These are phyloP conservation scores for Drosophila kurseongensis DNA, from an alignment of 1,140 invertebrate genomes.

Conservation along the genomic window DNA sequence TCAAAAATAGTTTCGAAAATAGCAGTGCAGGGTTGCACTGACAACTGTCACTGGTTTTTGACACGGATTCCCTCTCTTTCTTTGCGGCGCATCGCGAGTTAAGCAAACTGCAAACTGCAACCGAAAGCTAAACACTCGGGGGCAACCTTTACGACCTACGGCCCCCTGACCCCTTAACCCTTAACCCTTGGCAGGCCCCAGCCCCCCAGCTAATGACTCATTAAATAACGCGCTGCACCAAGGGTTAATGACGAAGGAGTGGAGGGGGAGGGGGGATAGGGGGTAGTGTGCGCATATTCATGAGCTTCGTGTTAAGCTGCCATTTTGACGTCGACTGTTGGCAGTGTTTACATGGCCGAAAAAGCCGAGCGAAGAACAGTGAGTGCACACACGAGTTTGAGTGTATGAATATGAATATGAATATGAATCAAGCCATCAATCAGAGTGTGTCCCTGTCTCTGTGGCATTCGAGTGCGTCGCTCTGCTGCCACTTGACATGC, in stretches of 20 bases:
- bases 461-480: slow-evolving; percentile 32
- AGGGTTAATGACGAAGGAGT: slow-evolving; percentile 19
- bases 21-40: slow-evolving; percentile 32
- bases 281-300: slow-evolving; percentile 69
- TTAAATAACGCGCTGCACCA: slow-evolving; percentile 70
- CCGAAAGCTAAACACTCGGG: slow-evolving; percentile 48
- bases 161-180: background rate
- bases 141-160: slow-evolving; percentile 46
- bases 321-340: slow-evolving; percentile 73
- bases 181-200: background rate
- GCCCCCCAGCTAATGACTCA: slow-evolving; percentile 68
- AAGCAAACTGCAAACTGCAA: slow-evolving; percentile 37
- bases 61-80: slow-evolving; percentile 52
- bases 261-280: no score
- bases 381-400: slow-evolving; percentile 52
- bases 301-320: slow-evolving; percentile 82
- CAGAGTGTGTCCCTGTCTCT: slow-evolving; percentile 47
- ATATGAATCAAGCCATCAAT: slow-evolving; percentile 71
- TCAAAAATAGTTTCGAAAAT: no score
- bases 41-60: slow-evolving; percentile 76
- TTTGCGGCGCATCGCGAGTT: slow-evolving; percentile 16
- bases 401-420: slow-evolving; percentile 57
- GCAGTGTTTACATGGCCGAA: slow-evolving; percentile 61
- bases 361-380: slow-evolving; percentile 25
- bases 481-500: slow-evolving; percentile 65